Evolutionary conservation across 2,888 invertebrate species (phyloP).

Genomic region (Frankliniella fusca): DNA sequence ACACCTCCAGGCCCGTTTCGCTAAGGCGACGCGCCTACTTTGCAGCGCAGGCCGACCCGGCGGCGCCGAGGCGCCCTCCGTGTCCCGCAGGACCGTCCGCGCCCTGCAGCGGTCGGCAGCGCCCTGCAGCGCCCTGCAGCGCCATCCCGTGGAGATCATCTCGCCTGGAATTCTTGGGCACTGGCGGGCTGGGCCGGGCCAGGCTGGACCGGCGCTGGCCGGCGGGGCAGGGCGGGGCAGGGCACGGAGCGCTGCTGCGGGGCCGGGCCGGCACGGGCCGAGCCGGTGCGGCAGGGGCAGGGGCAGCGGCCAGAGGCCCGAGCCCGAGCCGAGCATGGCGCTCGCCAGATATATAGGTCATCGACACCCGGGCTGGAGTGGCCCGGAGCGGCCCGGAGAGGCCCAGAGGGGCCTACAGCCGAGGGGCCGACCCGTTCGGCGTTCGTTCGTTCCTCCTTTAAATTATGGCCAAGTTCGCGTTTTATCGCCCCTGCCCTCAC

Average conservation of each 20-base stretch:
- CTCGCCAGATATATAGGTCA: conserved; percentile 2
- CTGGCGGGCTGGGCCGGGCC: background rate
- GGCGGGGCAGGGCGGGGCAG: background rate
- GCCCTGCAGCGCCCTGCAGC: background rate
- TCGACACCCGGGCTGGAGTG: conserved; percentile 8
- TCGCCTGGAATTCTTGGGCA: background rate
- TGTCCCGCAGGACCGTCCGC: background rate
- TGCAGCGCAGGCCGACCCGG: background rate
- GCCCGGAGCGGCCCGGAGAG: background rate
- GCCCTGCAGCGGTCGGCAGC: background rate
- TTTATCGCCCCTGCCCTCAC: background rate
- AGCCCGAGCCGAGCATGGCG: too few species aligned
- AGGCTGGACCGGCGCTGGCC: background rate
- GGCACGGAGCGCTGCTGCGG: background rate
- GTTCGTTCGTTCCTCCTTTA: background rate
- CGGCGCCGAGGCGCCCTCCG: background rate
- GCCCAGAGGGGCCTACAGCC: background rate
- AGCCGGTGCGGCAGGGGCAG: too few species aligned
- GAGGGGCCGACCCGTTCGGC: background rate
- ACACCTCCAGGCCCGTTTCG: too few species aligned
- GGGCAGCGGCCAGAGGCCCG: too few species aligned
- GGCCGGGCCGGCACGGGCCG: too few species aligned
- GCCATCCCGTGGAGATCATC: background rate
- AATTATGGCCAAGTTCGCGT: background rate
- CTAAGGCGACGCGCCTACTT: background rate